These are phyloP conservation scores for Forficula auricularia DNA, from an alignment of 1,140 invertebrate species.

Conservation along the genomic window DNA sequence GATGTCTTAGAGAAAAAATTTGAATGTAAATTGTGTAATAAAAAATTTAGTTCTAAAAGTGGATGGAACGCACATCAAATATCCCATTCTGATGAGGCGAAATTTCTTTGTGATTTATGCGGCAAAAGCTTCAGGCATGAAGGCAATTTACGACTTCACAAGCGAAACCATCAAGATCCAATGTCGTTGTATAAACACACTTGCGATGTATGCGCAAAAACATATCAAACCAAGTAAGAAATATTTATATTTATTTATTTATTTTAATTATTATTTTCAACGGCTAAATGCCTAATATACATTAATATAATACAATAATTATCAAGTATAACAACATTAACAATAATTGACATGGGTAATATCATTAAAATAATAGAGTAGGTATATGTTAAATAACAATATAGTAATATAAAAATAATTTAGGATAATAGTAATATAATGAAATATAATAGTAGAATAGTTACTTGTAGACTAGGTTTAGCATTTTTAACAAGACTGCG, in stretches of 20 bases:
- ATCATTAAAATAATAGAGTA: too few relatives aligned
- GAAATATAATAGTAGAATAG: too few relatives aligned
- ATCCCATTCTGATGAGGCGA: conserved; percentile 16
- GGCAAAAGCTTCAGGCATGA: conserved; percentile 33
- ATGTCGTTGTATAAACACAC: conserved; percentile 12
- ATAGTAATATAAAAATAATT: too few relatives aligned
- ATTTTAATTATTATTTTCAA: too few relatives aligned
- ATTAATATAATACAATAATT: too few relatives aligned
- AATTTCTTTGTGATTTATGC: conserved; percentile 30
- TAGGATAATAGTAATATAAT: too few relatives aligned
- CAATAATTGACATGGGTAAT: too few relatives aligned
- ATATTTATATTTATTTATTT: background rate
- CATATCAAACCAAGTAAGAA: conserved; percentile 24
- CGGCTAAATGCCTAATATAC: too few relatives aligned
- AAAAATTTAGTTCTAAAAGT: conserved; percentile 21
- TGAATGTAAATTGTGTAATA: conserved; percentile 21
- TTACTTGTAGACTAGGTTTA: too few relatives aligned
- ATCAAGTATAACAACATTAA: too few relatives aligned
- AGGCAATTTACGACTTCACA: conserved; percentile 26
- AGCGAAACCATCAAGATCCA: conserved; percentile 19
- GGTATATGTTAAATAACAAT: too few relatives aligned
- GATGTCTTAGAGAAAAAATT: conserved; percentile 18
- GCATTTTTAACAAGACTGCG: too few relatives aligned
- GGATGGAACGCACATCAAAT: conserved; percentile 24
- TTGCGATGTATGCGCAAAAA: conserved; percentile 21